Percentiles rank a stretch among this genome's conserved stretches.
Conservation (phyloP, 2,797 vertebrate species). For the Manis pentadactyla region DNA sequence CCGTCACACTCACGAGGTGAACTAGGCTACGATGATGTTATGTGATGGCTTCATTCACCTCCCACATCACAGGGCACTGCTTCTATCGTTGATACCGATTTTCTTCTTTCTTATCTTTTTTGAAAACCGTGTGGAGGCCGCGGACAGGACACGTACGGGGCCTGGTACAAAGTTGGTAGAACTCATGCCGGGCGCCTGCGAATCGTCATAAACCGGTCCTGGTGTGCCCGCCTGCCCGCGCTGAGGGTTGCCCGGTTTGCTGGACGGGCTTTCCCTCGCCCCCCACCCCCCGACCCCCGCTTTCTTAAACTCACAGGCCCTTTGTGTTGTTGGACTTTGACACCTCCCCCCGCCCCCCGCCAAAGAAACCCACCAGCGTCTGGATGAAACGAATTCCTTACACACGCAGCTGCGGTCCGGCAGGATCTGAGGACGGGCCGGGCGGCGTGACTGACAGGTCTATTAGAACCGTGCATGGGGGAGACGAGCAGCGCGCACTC, state of each 20-base stretch:
- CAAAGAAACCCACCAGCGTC: background rate
- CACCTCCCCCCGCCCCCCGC: background rate
- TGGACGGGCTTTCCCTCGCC: background rate
- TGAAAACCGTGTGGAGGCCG: background rate
- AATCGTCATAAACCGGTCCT: accelerated
- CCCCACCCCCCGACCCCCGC: background rate
- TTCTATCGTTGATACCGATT: background rate
- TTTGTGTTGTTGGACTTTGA: background rate
- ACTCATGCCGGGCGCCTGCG: background rate
- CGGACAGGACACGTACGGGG: background rate
- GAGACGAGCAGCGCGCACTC: slow-evolving; percentile 67
- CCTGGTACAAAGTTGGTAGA: slow-evolving; percentile 7
- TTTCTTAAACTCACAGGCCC: background rate
- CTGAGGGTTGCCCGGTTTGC: background rate
- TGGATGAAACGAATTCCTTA: slow-evolving; percentile 38
- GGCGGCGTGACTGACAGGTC: slow-evolving; percentile 82
- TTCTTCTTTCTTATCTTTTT: background rate
- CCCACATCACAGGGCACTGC: background rate
- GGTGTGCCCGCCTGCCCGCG: accelerated
- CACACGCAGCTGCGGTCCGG: background rate
- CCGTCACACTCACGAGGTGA: background rate
- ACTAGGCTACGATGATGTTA: background rate
- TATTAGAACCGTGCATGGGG: slow-evolving; percentile 82
- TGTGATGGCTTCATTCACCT: background rate
- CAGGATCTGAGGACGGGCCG: slow-evolving; percentile 72